Evolutionary conservation across 2,113 vertebrate genomes (phyloP).

Genomic region (Rattus norvegicus): GRCr8 NC_086031.1:97540001-97540500

Average conservation of each 20-base stretch:
- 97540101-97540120: background rate
- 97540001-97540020: background rate
- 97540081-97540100: background rate
- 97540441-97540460: background rate
- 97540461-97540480: background rate
- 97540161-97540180: background rate
- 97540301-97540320: background rate
- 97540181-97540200: background rate
- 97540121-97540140: background rate
- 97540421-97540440: conserved; percentile 29
- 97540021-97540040: background rate
- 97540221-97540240: background rate
- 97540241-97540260: background rate
- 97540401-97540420: background rate
- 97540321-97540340: background rate
- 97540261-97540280: background rate
- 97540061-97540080: too few species aligned
- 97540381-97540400: background rate
- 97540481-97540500: background rate
- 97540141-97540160: background rate
- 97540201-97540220: background rate
- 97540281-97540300: background rate
- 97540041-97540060: background rate
- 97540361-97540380: background rate
- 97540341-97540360: background rate